A percentile compares a stretch with the other conserved stretches of the same genome.
phyloP scores from a whole-genome alignment of 2,113 vertebrate genomes.

The Clupea harengus region DNA sequence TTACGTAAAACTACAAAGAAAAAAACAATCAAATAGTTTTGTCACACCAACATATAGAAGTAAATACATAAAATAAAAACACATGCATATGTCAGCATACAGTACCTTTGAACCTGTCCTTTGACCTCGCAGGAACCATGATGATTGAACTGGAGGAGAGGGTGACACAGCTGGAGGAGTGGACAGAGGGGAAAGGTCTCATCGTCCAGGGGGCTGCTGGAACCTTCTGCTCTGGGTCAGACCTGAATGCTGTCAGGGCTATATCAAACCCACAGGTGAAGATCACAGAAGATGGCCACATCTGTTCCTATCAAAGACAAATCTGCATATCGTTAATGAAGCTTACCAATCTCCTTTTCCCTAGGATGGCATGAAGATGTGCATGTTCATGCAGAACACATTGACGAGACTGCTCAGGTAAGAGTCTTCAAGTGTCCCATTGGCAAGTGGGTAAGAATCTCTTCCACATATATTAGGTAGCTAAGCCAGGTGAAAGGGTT shows the following conservation, averaged over 20 bases:
- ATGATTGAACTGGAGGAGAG: constrained; percentile 87
- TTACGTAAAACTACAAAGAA: too few species aligned
- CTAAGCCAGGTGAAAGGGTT: not conserved
- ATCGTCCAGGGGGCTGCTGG: constrained; percentile 83
- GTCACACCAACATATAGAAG: too few species aligned
- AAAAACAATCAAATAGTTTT: too few species aligned
- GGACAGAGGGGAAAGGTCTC: constrained; percentile 90
- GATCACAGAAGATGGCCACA: not conserved
- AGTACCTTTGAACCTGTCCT: not conserved
- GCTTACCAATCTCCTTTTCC: constrained; percentile 9
- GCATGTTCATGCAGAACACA: constrained; percentile 95
- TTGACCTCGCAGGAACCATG: constrained; percentile 80
- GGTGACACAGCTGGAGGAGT: constrained; percentile 85
- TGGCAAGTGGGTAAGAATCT: too few species aligned
- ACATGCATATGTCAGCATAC: too few species aligned
- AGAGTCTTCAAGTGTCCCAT: not conserved
- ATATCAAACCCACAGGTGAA: constrained; percentile 79
- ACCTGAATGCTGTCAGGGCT: constrained; percentile 83
- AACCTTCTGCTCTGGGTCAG: constrained; percentile 93
- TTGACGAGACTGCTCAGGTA: constrained; percentile 92
- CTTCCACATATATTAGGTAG: not conserved
- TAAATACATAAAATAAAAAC: too few species aligned
- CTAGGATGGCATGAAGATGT: constrained; percentile 90
- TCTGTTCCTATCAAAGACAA: not conserved
- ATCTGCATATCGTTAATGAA: not conserved